Percentiles rank a stretch among this genome's conserved stretches.
phyloP scores from a whole-genome alignment of 2,113 vertebrate species.

The Gasterosteus nipponicus region DNA sequence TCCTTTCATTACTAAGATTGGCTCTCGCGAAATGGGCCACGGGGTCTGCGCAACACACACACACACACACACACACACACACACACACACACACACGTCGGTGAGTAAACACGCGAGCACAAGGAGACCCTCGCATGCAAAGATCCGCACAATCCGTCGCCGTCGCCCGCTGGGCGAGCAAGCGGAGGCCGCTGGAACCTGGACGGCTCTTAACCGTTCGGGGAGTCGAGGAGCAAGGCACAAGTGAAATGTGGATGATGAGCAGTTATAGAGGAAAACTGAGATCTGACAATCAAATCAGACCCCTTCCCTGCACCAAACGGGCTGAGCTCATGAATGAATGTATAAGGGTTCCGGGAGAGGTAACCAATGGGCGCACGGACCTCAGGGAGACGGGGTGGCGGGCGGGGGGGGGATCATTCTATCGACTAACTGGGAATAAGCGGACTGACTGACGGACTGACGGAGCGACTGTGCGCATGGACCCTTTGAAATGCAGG shows the following conservation, averaged over 20 bases:
- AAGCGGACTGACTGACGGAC: conserved; percentile 63
- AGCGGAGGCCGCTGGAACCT: conserved; percentile 10
- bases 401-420: conserved; percentile 48
- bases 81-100: conserved; percentile 12
- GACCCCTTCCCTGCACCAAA: conserved; percentile 49
- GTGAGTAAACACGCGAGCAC: conserved; percentile 17
- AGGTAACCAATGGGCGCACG: conserved; percentile 71
- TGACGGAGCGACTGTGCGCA: conserved; percentile 66
- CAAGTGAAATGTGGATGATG: conserved; percentile 46
- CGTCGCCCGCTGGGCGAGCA: neutral
- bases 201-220: conserved; percentile 24
- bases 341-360: conserved; percentile 72
- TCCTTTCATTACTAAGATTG: conserved; percentile 79
- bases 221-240: conserved; percentile 20
- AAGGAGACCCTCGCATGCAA: neutral
- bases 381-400: conserved; percentile 56
- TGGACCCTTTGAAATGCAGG: conserved; percentile 72
- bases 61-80: conserved; percentile 14
- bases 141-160: neutral
- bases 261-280: conserved; percentile 53
- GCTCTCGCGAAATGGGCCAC: conserved; percentile 64
- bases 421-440: conserved; percentile 72
- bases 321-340: conserved; percentile 67
- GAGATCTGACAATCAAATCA: conserved; percentile 74
- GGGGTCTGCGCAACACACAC: conserved; percentile 45